phyloP scores from a whole-genome alignment of 2,888 invertebrate species.

The Poecilobothrus nobilitatus region DNA sequence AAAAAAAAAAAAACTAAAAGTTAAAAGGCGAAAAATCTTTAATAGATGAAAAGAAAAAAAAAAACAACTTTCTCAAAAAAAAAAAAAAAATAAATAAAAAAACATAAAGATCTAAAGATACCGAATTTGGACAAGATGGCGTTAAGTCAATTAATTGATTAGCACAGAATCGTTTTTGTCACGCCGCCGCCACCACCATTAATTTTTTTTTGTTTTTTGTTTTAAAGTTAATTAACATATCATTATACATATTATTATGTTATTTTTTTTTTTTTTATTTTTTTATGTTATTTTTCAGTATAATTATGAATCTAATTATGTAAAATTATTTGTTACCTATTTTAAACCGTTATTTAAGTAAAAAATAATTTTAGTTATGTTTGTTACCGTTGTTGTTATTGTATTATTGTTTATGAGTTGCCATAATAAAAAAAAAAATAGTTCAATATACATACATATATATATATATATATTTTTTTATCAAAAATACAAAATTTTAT shows the following conservation, averaged over 20 bases:
- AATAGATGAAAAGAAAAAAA: no score
- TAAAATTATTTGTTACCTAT: background rate
- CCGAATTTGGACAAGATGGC: constrained; percentile 5
- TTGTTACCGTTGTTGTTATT: no score
- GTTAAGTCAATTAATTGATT: constrained; percentile 10
- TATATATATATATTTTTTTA: no score
- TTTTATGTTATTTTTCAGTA: background rate
- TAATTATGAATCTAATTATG: constrained; percentile 3
- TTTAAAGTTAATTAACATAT: background rate
- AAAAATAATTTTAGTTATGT: no score
- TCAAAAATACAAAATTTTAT: no score
- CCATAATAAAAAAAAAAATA: no score
- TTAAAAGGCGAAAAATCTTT: background rate
- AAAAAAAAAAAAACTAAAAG: background rate
- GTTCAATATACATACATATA: no score
- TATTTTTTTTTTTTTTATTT: background rate
- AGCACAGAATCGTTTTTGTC: constrained; percentile 8
- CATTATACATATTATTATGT: background rate
- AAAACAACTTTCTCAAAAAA: no score
- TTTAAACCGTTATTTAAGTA: background rate
- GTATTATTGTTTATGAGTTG: no score
- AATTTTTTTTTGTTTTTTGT: no score
- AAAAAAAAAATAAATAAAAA: background rate
- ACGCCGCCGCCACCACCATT: background rate
- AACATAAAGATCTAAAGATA: background rate